phyloP scores from a whole-genome alignment of 1,140 invertebrate species.

The Papilio polytes region DNA sequence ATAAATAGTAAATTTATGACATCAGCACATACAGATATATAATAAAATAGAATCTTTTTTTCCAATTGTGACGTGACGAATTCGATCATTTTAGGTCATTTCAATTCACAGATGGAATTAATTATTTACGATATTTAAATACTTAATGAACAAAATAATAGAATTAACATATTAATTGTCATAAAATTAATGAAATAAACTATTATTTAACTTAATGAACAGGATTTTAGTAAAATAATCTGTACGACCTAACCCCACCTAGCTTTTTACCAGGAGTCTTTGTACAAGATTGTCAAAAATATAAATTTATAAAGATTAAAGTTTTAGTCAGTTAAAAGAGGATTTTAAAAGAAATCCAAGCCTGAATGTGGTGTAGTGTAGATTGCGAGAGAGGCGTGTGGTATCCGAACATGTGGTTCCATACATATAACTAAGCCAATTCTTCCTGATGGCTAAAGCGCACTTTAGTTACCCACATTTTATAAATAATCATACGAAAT shows the following conservation, averaged over 20 bases:
- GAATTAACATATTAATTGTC: not conserved
- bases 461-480: conserved; percentile 54
- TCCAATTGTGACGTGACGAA: not conserved
- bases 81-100: not conserved
- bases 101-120: not conserved
- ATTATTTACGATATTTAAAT: not conserved
- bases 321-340: conserved; percentile 40
- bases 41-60: not conserved
- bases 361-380: conserved; percentile 45
- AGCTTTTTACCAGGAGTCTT: conserved; percentile 63
- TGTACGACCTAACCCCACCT: conserved; percentile 78
- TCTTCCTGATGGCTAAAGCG: conserved; percentile 57
- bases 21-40: not conserved
- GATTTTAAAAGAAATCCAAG: conserved; percentile 45
- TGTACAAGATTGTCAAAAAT: conserved; percentile 50
- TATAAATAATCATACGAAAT: conserved; percentile 50
- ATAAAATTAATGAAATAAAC: not conserved
- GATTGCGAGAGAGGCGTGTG: conserved; percentile 44
- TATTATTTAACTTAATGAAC: not conserved
- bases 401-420: conserved; percentile 75
- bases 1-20: not conserved
- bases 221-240: conserved; percentile 49
- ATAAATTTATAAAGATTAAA: conserved; percentile 39
- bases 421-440: conserved; percentile 70
- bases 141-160: not conserved